Base-by-base conservation (phyloP, 2,888 invertebrate species). In the Crocallis elinguaria region DNA sequence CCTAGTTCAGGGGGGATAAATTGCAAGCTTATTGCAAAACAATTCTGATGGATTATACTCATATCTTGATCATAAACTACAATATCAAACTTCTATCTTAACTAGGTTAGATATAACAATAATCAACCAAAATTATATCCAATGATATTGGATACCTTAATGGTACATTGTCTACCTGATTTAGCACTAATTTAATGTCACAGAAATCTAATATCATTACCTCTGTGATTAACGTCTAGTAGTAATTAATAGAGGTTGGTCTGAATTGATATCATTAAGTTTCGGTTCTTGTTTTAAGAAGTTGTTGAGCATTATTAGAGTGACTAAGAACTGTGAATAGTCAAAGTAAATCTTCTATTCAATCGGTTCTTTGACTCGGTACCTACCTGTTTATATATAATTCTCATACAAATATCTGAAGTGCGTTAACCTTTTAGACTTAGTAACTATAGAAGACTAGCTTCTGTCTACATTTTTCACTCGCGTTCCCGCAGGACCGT, bases 101-200 rank as follows among this genome's bases (percentile, higher is more conserved):
- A n/a, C 9, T 29, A 1, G 25, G 8, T 5, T 29, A 12, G 3
- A 3, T 2, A 11, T 2, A 4, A 23, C 23, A 4, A 23, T 7
- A 7, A 9, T 8, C 17, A 16, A 16, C 17, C 29, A 21, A 7
- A 30, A 37, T 16, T 23, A 38, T 27, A 3, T 9, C 9, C 9
- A 27, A 12, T 2, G 29, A 27, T 25, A n/a, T 5, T 6, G 14
- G 8, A 9, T 23, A 9, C 3, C 16, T 14, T 11, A 21, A 38
- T 23, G 30, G 12, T n/a, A 30, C n/a, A 19, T 12, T 12, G 29
- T 46, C 30, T 5, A 16, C 21, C 36, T 49, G 49, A 57, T 52
- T 49, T 49, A 49, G 6, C 49, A 21, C 48, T 45, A 45, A 57
- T 57, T 49, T 12, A 30, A 25, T 45, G 52, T 45, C 37, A 17